phyloP scores from a whole-genome alignment of 2,888 invertebrate genomes.

The Diarsia dahlii region DNA sequence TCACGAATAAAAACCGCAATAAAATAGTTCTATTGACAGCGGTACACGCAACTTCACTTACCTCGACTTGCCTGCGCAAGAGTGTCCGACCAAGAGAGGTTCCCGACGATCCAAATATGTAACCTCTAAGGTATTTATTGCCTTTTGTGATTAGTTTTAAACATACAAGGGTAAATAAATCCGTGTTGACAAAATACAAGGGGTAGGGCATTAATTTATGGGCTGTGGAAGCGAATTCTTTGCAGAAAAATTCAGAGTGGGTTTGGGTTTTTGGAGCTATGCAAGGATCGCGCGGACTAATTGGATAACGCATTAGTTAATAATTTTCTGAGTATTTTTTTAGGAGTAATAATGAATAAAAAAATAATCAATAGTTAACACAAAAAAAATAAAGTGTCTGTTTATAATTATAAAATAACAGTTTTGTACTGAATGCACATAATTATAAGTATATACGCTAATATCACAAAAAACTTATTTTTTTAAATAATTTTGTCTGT shows the following conservation, averaged over 20 bases:
- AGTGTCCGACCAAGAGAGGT: slow-evolving; percentile 77
- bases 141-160: slow-evolving; percentile 67
- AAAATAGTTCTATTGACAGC: slow-evolving; percentile 86
- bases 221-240: slow-evolving; percentile 21
- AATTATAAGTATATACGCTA: too few relatives aligned
- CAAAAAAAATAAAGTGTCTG: too few relatives aligned
- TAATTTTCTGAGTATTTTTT: neutral
- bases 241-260: slow-evolving; percentile 34
- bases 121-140: slow-evolving; percentile 71
- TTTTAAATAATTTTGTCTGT: too few relatives aligned
- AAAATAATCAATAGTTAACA: too few relatives aligned
- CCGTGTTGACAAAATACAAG: slow-evolving; percentile 58
- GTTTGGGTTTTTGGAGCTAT: neutral
- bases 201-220: slow-evolving; percentile 42
- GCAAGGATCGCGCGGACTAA: slow-evolving; percentile 5
- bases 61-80: slow-evolving; percentile 86
- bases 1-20: slow-evolving; percentile 81
- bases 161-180: slow-evolving; percentile 53
- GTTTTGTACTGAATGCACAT: too few relatives aligned
- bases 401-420: too few relatives aligned
- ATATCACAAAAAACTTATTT: too few relatives aligned
- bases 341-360: too few relatives aligned
- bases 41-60: slow-evolving; percentile 89
- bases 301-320: neutral
- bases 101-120: slow-evolving; percentile 79